Conservation (phyloP, 2,797 vertebrate genomes). For the Aselliscus stoliczkanus region DNA sequence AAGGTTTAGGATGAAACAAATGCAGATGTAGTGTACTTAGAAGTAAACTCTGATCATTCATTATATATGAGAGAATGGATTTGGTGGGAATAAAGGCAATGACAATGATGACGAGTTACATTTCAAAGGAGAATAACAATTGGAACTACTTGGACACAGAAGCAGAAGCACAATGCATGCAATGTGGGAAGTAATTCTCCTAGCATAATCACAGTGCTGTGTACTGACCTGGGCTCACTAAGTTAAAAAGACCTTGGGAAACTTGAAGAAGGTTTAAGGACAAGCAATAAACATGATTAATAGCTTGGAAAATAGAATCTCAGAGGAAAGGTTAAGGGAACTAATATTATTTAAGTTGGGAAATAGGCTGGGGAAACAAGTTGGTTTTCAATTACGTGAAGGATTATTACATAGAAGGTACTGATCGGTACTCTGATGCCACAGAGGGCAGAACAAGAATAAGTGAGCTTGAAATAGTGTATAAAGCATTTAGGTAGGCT, state of each 20-base stretch:
- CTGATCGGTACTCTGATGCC: constrained; percentile 52
- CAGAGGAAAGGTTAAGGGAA: constrained; percentile 69
- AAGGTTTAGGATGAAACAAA: not conserved
- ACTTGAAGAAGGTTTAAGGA: constrained; percentile 65
- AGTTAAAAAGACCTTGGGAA: constrained; percentile 73
- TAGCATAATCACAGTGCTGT: constrained; percentile 16
- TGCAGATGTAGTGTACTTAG: not conserved
- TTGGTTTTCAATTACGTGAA: constrained; percentile 70
- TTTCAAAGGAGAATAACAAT: constrained; percentile 35
- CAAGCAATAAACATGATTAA: constrained; percentile 76
- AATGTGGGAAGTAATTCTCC: constrained; percentile 17
- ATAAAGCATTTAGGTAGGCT: constrained; percentile 47
- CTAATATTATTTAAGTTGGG: constrained; percentile 73
- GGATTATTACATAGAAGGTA: constrained; percentile 68
- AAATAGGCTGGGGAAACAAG: constrained; percentile 69
- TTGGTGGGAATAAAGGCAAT: not conserved
- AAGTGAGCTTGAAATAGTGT: constrained; percentile 66
- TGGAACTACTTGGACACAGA: not conserved
- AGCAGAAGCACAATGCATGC: not conserved
- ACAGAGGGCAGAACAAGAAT: constrained; percentile 59
- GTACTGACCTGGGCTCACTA: not conserved
- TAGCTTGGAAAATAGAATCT: constrained; percentile 75
- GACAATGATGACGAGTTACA: not conserved
- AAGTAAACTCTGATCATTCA: not conserved
- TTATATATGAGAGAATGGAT: not conserved